phyloP scores from a whole-genome alignment of 2,888 invertebrate genomes.

The Pheosia tremula region DNA sequence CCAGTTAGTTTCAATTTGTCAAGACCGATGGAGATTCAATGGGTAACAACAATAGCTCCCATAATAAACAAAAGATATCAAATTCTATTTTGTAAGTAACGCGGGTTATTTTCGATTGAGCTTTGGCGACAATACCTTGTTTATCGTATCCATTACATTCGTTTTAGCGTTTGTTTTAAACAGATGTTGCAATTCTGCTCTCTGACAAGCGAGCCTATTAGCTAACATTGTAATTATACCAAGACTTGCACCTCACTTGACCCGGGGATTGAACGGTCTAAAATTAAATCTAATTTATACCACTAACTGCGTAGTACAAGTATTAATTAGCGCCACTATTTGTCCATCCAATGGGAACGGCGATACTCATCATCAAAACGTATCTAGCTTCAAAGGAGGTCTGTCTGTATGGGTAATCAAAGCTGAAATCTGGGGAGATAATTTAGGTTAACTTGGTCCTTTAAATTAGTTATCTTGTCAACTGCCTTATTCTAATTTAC shows the following conservation, averaged over 20 bases:
- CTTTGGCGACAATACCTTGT: slow-evolving; percentile 23
- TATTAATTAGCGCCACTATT: slow-evolving; percentile 44
- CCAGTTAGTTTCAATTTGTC: slow-evolving; percentile 78
- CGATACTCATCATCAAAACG: slow-evolving; percentile 43
- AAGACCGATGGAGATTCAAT: slow-evolving; percentile 70
- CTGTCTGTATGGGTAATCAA: slow-evolving; percentile 31
- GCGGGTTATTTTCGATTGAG: slow-evolving; percentile 30
- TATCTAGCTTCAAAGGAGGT: slow-evolving; percentile 38
- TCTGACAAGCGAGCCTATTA: background rate
- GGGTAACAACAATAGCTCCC: slow-evolving; percentile 59
- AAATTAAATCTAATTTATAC: slow-evolving; percentile 37
- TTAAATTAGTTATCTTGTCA: slow-evolving; percentile 15
- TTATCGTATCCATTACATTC: too few relatives aligned
- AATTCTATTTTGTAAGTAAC: slow-evolving; percentile 44
- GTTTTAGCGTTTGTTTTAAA: background rate
- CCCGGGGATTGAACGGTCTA: slow-evolving; percentile 30
- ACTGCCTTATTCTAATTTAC: too few relatives aligned
- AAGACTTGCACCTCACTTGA: slow-evolving; percentile 8
- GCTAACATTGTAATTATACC: background rate
- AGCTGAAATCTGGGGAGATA: slow-evolving; percentile 25
- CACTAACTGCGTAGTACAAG: slow-evolving; percentile 31
- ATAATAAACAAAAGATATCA: slow-evolving; percentile 65
- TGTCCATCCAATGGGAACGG: slow-evolving; percentile 42
- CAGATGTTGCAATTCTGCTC: background rate
- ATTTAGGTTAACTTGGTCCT: slow-evolving; percentile 14